A percentile compares a stretch with the other conserved stretches of the same genome.
Conservation (phyloP, 2,888 invertebrate genomes). For the Andrena marginata region DNA sequence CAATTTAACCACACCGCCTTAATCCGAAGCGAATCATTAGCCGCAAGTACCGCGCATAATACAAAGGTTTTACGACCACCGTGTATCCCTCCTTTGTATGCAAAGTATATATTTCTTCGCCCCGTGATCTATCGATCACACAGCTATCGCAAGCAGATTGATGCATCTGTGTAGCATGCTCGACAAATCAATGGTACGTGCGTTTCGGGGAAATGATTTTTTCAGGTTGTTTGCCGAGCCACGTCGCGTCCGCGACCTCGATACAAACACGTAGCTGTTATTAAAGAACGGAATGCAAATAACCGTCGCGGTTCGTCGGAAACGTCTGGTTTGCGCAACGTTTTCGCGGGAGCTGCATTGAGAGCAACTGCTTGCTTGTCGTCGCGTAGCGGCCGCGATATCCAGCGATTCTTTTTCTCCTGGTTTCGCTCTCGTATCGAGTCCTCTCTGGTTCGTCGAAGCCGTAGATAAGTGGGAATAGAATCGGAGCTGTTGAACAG, state of each 20-base stretch:
- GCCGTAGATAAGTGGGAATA: conserved; percentile 22
- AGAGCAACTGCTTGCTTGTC: background rate
- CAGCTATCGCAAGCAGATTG: background rate
- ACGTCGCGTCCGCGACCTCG: conserved; percentile 11
- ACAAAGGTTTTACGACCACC: no score
- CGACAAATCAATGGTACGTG: conserved; percentile 1
- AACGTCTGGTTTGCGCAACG: conserved; percentile 38
- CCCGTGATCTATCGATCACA: background rate
- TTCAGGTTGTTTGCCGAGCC: conserved; percentile 32
- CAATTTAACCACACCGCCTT: no score
- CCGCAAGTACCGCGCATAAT: no score
- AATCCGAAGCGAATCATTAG: no score
- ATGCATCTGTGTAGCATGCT: background rate
- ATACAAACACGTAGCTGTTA: conserved; percentile 12
- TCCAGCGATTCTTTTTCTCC: background rate
- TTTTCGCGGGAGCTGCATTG: background rate
- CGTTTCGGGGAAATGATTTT: conserved; percentile 32
- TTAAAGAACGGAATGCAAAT: conserved; percentile 44
- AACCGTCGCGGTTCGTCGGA: conserved; percentile 32
- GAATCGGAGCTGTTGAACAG: conserved; percentile 21
- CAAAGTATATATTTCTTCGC: background rate
- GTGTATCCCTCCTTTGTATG: no score
- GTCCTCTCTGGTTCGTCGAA: background rate
- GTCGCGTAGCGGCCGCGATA: background rate
- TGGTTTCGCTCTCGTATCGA: background rate